Evolutionary conservation across 2,113 vertebrate genomes (phyloP).

Genomic region (Calypte anna): DNA sequence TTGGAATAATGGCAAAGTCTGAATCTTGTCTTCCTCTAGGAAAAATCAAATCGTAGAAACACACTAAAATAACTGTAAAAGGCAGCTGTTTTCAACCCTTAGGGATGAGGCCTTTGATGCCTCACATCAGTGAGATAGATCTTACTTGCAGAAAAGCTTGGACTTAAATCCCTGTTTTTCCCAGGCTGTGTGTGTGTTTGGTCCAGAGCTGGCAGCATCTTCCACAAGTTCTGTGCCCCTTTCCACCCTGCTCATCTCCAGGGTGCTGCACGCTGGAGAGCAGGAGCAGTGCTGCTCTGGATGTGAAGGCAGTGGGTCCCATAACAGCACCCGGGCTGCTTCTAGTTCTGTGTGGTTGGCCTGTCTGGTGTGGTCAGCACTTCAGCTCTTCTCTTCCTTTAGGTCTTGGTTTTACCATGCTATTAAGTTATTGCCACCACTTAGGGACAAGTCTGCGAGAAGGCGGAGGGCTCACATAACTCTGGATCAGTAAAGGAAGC

Average conservation of each 20-base stretch:
- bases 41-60: not conserved
- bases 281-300: not conserved
- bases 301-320: rapidly evolving
- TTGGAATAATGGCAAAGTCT: not conserved
- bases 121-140: not conserved
- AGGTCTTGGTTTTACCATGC: conserved; percentile 19
- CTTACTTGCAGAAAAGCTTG: not conserved
- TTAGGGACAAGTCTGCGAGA: conserved; percentile 70
- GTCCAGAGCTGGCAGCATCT: not conserved
- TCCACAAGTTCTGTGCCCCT: not conserved
- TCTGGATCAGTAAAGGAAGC: conserved; percentile 88
- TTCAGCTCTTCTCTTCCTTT: conserved; percentile 18
- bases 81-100: not conserved
- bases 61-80: not conserved
- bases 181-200: not conserved
- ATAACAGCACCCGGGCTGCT: not conserved
- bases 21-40: not conserved
- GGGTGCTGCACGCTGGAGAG: not conserved
- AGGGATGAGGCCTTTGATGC: not conserved
- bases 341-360: not conserved
- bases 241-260: not conserved
- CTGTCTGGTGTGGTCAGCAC: not conserved
- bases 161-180: not conserved
- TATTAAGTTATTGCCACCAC: conserved; percentile 72
- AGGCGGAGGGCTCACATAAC: conserved; percentile 76